These are phyloP conservation scores for Emydoidea blandingii DNA, from an alignment of 2,797 vertebrate species.

Conservation along the genomic window DNA sequence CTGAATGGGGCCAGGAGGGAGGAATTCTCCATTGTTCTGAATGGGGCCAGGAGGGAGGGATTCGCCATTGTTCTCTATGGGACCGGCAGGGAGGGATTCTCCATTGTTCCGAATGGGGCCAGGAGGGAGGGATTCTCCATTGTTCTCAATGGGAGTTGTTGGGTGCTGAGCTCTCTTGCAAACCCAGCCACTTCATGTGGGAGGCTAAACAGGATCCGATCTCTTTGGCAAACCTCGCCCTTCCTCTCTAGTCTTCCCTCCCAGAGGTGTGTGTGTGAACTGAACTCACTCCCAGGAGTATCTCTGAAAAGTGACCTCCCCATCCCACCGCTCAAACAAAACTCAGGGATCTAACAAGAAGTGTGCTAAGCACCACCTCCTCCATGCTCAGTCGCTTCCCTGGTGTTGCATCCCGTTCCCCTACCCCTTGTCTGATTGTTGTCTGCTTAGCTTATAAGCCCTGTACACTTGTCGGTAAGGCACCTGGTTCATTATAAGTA, in stretches of 20 bases:
- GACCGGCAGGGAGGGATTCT: too few relatives aligned
- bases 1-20: too few relatives aligned
- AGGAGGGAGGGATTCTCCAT: too few relatives aligned
- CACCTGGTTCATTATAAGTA: rapidly evolving
- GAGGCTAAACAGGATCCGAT: neutral
- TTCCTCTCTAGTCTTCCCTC: neutral
- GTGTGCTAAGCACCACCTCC: neutral
- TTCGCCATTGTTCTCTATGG: too few relatives aligned
- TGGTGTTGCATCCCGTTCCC: neutral
- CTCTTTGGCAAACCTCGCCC: neutral
- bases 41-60: neutral
- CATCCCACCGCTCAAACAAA: neutral
- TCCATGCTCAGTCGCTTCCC: neutral
- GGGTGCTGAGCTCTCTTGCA: neutral
- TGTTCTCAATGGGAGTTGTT: neutral
- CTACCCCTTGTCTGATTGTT: neutral
- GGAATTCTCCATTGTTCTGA: too few relatives aligned
- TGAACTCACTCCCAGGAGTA: neutral
- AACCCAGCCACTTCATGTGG: neutral
- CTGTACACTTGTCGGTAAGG: neutral
- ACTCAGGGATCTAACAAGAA: neutral
- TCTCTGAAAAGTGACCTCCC: neutral
- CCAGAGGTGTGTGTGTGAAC: neutral
- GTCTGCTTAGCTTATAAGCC: neutral
- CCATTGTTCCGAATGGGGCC: too few relatives aligned